Base-by-base conservation (phyloP, 2,797 vertebrate genomes). In the Xerus rutilus region DNA sequence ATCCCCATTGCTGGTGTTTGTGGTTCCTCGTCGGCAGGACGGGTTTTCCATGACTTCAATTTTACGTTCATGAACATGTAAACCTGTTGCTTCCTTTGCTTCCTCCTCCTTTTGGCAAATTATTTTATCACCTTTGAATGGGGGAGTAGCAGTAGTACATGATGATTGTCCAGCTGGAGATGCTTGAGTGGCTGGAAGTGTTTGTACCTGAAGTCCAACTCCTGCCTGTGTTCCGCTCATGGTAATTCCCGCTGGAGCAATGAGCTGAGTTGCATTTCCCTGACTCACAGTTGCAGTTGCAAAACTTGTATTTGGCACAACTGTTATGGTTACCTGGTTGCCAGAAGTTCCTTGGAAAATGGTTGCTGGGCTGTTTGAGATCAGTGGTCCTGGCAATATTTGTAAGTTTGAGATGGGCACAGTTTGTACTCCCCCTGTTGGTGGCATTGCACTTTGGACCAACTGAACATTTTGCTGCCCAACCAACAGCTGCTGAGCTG, bases 101-200 rank as follows among this genome's bases (percentile, higher is more conserved):
- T 99, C 99, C 99, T 99, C 99, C 98, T 99, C 99, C 98, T 99
- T 99, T 99, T 99, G 99, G 99, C 99, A 99, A 98, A 99, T 99
- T 90, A 99, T 99, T 98, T 99, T 99, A 99, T 99, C 99, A 98
- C 99, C 99, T 99, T 99, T 99, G 97, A 99, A 99, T 43, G 99
- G 99, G 91, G 99, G 99, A 97, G 99, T 98, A 98, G 99, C 98
- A 95, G 98, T 96, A 98, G 98, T 98, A 98, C 98, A 98, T 1
- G 98, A 96, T 97, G 99, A 98, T 98, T 99, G 99, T 98, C 98
- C 99, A 97, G 98, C 98, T 94, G 98, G 98, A 98, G 98, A 98
- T 73, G 98, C 98, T 96, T 98, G 98, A 84, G 98, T 98, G 91
- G 99, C 96, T 98, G 99, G 98, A 98, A 99, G 98, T 0, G 99